These are phyloP conservation scores for Orthochromis indermauri DNA, from an alignment of 2,113 vertebrate species.

Conservation along the genomic window DNA sequence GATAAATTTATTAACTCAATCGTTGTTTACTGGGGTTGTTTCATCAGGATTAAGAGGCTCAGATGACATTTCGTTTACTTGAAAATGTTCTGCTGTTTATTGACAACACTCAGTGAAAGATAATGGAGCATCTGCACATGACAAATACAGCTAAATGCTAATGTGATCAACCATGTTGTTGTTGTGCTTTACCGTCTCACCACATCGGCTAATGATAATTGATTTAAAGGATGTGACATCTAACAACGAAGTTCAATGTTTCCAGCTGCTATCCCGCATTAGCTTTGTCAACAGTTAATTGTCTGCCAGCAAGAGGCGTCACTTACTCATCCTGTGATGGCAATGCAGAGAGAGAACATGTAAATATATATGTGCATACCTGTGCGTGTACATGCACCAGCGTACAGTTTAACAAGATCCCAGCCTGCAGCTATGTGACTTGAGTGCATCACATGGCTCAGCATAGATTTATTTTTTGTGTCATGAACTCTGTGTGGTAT, in stretches of 20 bases:
- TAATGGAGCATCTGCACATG: background rate
- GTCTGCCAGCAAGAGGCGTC: background rate
- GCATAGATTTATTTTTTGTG: background rate
- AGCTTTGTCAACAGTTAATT: conserved; percentile 28
- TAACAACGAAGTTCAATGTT: conserved; percentile 40
- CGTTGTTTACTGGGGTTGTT: background rate
- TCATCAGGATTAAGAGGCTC: background rate
- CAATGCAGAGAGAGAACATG: background rate
- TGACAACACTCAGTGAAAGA: background rate
- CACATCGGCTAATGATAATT: conserved; percentile 4
- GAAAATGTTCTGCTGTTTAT: background rate
- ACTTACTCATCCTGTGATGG: background rate
- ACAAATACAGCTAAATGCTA: background rate
- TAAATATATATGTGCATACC: background rate
- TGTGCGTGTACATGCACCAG: background rate
- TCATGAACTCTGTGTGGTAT: background rate
- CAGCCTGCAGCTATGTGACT: background rate
- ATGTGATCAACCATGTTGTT: background rate
- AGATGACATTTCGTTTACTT: background rate
- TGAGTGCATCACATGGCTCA: background rate
- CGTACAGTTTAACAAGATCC: background rate
- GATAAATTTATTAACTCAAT: background rate
- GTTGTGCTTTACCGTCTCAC: background rate
- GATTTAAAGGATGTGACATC: conserved; percentile 42
- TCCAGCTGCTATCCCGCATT: conserved; percentile 19